These are phyloP conservation scores for Archilochus colubris DNA, from an alignment of 2,113 vertebrate genomes.

Conservation along the genomic window DNA sequence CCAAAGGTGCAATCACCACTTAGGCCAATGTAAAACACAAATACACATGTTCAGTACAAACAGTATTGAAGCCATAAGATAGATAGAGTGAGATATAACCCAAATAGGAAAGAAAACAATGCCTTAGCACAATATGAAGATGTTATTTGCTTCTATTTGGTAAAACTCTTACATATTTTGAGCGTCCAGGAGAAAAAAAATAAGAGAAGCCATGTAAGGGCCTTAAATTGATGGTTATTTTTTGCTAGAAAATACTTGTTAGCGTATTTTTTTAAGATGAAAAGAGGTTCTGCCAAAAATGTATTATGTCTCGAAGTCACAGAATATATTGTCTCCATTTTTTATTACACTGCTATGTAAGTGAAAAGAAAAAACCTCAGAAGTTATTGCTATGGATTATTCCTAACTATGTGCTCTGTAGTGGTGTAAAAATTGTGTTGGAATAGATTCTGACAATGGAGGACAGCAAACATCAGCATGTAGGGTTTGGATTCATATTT, in stretches of 20 bases:
- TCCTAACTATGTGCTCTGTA: background rate
- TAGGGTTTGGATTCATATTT: background rate
- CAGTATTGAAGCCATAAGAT: background rate
- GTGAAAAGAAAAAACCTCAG: background rate
- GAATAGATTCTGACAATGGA: background rate
- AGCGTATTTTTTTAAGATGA: background rate
- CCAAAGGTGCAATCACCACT: background rate
- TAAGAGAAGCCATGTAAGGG: background rate
- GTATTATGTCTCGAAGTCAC: background rate
- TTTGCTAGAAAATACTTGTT: conserved; percentile 33
- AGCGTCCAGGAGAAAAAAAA: background rate
- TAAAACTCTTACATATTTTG: background rate
- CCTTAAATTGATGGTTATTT: background rate
- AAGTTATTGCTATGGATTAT: background rate
- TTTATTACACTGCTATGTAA: background rate
- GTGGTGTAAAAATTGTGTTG: background rate
- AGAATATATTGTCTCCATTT: background rate
- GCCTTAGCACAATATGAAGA: background rate
- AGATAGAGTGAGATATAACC: background rate
- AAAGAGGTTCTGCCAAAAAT: background rate
- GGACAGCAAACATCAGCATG: background rate
- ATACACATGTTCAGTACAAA: background rate
- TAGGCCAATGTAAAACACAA: background rate
- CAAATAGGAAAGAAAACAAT: background rate
- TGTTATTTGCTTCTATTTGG: background rate